Evolutionary conservation across 2,797 vertebrate species (phyloP), one percentile per base, ranked within the genome.

Genomic region (Galago senegalensis): DNA sequence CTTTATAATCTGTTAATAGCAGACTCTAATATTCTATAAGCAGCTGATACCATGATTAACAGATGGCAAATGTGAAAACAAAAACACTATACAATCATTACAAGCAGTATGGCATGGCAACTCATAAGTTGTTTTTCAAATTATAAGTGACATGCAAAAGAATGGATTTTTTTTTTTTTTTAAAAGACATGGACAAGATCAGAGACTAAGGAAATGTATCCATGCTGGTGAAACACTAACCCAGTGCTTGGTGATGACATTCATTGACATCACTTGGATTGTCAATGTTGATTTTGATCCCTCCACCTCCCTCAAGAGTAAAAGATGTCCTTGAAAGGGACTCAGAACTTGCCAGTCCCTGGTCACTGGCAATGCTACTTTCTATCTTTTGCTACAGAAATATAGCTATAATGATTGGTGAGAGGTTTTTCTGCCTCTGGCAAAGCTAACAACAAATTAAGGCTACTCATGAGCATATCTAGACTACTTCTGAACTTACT

Each of bases 61-160:
- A 94, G 85, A 85, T 58, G 29, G 34, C 34, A 95, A 93, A 96
- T 63, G 46, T 77, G 58, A 94, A 96, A 96, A 92, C 60, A 85
- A 85, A 94, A 94, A 58, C 53, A 95, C 46, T 85, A 88, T 29
- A 75, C 2, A 77, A 93, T 88, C 75, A 94, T 81, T 82, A 90
- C 73, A 84, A 93, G 37, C 29, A 93, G 34, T 79, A 46, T 63
- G 83, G 87, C 4, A 93, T 29, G 18, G 61, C 46, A 96, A 94
- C 58, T 94, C 56, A 53, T 7, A 82, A 53, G 73, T 49, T 87
- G 12, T 76, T 94, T 81, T 96, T 58, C 92, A 97, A 97, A 96
- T 82, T 46, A 2, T 87, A 96, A 93, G 61, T 65, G 90, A 92
- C 73, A 91, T 96, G 88, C 89, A 94, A 96, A 97, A 95, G 76